A percentile compares a stretch with the other conserved stretches of the same genome.
These are phyloP conservation scores for Apamea crenata DNA, from an alignment of 2,888 invertebrate species.

Conservation along the genomic window DNA sequence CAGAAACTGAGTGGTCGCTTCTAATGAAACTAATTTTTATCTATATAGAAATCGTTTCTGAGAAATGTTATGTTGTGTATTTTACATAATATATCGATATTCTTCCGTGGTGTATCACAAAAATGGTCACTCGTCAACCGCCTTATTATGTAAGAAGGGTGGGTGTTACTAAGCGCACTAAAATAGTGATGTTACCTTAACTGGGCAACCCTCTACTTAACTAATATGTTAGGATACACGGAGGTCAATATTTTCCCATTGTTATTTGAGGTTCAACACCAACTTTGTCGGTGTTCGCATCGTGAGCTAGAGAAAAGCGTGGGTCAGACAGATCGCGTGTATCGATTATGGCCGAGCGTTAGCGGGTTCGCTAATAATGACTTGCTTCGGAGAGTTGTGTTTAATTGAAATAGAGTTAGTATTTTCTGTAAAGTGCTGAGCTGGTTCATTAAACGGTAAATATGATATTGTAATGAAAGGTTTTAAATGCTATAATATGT, in stretches of 20 bases:
- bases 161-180: no score
- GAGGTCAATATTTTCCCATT: constrained; percentile 25
- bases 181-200: not conserved
- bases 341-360: not conserved
- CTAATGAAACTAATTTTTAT: not conserved
- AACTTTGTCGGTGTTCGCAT: not conserved
- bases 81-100: not conserved
- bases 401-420: not conserved
- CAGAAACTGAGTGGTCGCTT: not conserved
- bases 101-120: not conserved
- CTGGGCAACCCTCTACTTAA: not conserved
- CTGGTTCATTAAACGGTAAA: not conserved
- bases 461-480: not conserved
- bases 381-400: no score
- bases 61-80: not conserved
- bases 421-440: not conserved
- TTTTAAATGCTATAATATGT: no score
- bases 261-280: not conserved
- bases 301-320: not conserved
- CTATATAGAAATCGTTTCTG: not conserved
- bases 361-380: not conserved
- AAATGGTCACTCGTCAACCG: not conserved
- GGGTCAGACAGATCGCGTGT: not conserved
- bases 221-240: constrained; percentile 22
- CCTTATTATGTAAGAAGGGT: not conserved